Evolutionary conservation across 1,140 invertebrate genomes (phyloP).

Genomic region (Rhizoglyphus robini): DNA sequence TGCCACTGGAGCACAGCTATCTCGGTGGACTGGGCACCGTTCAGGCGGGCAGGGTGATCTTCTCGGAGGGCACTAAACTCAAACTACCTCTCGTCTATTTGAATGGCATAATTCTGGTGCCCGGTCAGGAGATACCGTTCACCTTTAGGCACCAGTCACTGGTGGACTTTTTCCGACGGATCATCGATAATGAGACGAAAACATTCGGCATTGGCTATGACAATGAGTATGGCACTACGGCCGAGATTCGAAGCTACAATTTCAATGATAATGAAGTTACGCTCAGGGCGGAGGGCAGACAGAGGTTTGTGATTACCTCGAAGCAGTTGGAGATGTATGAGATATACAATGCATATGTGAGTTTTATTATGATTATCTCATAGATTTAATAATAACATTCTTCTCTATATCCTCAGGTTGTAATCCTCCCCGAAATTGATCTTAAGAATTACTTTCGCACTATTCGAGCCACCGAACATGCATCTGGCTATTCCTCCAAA

Average conservation of each 20-base stretch:
- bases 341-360: not conserved
- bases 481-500: not conserved
- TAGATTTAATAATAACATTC: conserved; percentile 28
- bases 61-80: conserved; percentile 39
- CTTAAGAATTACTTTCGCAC: conserved; percentile 23
- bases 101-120: conserved; percentile 48
- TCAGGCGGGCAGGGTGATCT: conserved; percentile 44
- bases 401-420: conserved; percentile 44
- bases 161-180: conserved; percentile 43
- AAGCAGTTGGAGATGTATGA: not conserved
- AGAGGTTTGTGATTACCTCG: conserved; percentile 41
- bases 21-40: conserved; percentile 48
- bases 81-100: conserved; percentile 45
- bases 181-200: conserved; percentile 40
- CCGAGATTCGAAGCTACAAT: conserved; percentile 52
- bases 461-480: not conserved
- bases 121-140: conserved; percentile 56
- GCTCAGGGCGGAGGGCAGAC: conserved; percentile 48
- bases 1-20: conserved; percentile 39
- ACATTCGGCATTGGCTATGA: conserved; percentile 43
- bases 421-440: conserved; percentile 49
- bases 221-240: conserved; percentile 46
- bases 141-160: conserved; percentile 41
- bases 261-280: conserved; percentile 38
- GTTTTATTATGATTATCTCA: not conserved